These are phyloP conservation scores for Agelaius phoeniceus DNA, from an alignment of 2,113 vertebrate genomes.

Conservation along the genomic window DNA sequence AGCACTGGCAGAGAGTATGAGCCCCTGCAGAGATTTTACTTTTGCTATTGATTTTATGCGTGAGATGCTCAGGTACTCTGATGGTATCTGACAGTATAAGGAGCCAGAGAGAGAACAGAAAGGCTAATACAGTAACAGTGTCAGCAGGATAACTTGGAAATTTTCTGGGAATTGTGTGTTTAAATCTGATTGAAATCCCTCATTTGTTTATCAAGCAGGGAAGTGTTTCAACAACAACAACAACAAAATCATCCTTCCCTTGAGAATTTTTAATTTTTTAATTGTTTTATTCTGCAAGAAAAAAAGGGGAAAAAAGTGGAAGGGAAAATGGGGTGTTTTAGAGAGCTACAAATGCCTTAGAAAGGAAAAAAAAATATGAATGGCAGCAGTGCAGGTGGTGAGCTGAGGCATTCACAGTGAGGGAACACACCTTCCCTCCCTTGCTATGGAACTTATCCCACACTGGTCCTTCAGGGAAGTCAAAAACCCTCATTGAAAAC, in stretches of 20 bases:
- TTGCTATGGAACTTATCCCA: rapidly evolving
- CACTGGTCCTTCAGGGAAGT: neutral
- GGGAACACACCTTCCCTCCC: neutral
- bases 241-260: neutral
- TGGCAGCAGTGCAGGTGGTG: neutral
- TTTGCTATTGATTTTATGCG: constrained; percentile 58
- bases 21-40: constrained; percentile 50
- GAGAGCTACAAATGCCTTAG: neutral
- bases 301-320: neutral
- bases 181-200: neutral
- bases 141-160: neutral
- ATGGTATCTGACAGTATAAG: constrained; percentile 36
- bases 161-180: neutral
- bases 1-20: constrained; percentile 36
- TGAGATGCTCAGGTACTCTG: constrained; percentile 37
- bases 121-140: constrained; percentile 23
- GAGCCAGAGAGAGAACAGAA: constrained; percentile 31
- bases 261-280: neutral
- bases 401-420: neutral
- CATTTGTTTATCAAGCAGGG: neutral
- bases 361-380: neutral
- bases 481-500: neutral
- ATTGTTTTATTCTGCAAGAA: neutral
- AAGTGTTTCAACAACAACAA: neutral
- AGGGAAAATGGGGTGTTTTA: neutral